A percentile compares a stretch with the other conserved stretches of the same genome.
Conservation (phyloP, 1,140 invertebrate species). For the Pygmarrhopalites habei region DNA sequence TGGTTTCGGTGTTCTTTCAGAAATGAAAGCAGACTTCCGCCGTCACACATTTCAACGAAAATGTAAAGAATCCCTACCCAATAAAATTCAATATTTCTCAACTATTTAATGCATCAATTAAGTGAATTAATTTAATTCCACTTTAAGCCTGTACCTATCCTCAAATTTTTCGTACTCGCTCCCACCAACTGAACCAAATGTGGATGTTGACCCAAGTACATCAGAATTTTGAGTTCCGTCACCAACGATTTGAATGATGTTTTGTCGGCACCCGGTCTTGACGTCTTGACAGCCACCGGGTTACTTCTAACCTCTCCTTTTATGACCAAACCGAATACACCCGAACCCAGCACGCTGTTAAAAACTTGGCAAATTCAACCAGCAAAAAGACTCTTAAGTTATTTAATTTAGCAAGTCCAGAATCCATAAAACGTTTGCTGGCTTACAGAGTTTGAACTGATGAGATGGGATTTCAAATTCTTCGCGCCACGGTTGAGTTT, state of each 20-base stretch:
- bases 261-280: not conserved
- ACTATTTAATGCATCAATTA: not conserved
- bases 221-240: slow-evolving; percentile 18
- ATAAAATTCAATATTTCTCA: not conserved
- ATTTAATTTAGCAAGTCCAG: no score
- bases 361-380: no score
- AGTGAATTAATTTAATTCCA: not conserved
- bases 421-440: no score
- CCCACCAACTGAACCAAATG: slow-evolving; percentile 6
- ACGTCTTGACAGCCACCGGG: slow-evolving; percentile 12
- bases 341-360: slow-evolving; percentile 9
- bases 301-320: not conserved
- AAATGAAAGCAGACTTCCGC: not conserved
- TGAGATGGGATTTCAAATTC: no score
- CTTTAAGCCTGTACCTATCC: not conserved
- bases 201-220: slow-evolving; percentile 11
- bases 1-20: not conserved
- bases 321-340: not conserved
- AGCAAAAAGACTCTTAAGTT: no score
- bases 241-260: not conserved
- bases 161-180: slow-evolving; percentile 10
- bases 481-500: no score
- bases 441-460: no score
- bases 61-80: not conserved
- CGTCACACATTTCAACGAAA: not conserved